Evolutionary conservation across 2,888 invertebrate genomes (phyloP).

Genomic region (Smittia sp.): DNA sequence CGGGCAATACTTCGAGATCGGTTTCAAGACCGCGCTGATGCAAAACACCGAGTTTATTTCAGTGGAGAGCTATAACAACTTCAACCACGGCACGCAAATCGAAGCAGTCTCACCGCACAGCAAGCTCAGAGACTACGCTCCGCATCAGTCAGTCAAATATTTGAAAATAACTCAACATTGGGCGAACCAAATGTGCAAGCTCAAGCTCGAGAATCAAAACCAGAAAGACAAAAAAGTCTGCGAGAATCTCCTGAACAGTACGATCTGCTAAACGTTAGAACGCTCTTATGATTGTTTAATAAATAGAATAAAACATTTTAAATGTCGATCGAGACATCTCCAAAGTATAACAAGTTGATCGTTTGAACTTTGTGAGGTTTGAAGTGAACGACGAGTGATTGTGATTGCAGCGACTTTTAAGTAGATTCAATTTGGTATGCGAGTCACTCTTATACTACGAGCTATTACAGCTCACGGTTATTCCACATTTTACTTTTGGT

Average conservation of each 20-base stretch:
- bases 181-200: slow-evolving; percentile 57
- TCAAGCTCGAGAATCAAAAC: slow-evolving; percentile 46
- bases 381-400: too few species aligned
- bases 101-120: slow-evolving; percentile 58
- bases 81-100: slow-evolving; percentile 74
- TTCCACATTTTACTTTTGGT: too few species aligned
- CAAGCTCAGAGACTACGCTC: slow-evolving; percentile 59
- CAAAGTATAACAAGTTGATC: too few species aligned
- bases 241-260: slow-evolving; percentile 53
- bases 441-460: too few species aligned
- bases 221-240: slow-evolving; percentile 46
- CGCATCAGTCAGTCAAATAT: slow-evolving; percentile 61
- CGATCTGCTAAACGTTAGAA: slow-evolving; percentile 53
- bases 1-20: slow-evolving; percentile 53
- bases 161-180: slow-evolving; percentile 63
- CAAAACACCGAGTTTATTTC: slow-evolving; percentile 59
- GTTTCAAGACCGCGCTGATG: slow-evolving; percentile 61
- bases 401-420: too few species aligned
- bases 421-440: too few species aligned
- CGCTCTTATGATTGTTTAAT: too few species aligned
- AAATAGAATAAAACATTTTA: not conserved
- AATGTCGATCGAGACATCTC: too few species aligned
- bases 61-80: slow-evolving; percentile 71
- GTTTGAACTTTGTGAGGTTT: too few species aligned
- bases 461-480: too few species aligned